Percentiles rank a stretch among this genome's conserved stretches.
Conservation (phyloP, 2,113 vertebrate genomes). For the Megalops atlanticus region DNA sequence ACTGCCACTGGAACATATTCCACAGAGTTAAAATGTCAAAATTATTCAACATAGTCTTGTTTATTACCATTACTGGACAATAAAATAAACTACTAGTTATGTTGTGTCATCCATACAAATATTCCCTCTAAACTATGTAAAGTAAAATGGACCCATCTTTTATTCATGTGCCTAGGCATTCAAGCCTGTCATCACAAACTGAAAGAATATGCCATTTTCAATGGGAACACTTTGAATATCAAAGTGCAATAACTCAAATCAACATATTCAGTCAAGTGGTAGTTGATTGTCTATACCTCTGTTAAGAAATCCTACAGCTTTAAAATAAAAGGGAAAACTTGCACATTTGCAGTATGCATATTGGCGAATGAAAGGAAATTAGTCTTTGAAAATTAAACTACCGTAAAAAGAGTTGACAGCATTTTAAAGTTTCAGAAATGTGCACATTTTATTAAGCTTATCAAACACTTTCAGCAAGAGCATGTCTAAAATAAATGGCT, state of each 20-base stretch:
- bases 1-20: neutral
- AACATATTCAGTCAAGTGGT: neutral
- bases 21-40: neutral
- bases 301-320: neutral
- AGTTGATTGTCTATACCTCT: neutral
- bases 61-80: neutral
- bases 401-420: neutral
- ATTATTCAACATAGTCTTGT: neutral
- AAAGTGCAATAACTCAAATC: neutral
- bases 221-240: neutral
- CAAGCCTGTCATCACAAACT: neutral
- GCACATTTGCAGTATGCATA: neutral
- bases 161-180: neutral
- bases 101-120: neutral
- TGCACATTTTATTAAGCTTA: conserved; percentile 7
- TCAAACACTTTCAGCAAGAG: conserved; percentile 14
- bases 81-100: neutral
- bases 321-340: neutral
- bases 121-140: neutral
- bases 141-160: conserved; percentile 12
- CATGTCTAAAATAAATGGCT: neutral
- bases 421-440: neutral
- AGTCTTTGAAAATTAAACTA: neutral
- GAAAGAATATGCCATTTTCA: neutral
- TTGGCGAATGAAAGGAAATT: neutral